Evolutionary conservation across 1,140 invertebrate genomes (phyloP), one percentile per base, ranked within the genome.

Genomic region (Teleopsis dalmanni): DNA sequence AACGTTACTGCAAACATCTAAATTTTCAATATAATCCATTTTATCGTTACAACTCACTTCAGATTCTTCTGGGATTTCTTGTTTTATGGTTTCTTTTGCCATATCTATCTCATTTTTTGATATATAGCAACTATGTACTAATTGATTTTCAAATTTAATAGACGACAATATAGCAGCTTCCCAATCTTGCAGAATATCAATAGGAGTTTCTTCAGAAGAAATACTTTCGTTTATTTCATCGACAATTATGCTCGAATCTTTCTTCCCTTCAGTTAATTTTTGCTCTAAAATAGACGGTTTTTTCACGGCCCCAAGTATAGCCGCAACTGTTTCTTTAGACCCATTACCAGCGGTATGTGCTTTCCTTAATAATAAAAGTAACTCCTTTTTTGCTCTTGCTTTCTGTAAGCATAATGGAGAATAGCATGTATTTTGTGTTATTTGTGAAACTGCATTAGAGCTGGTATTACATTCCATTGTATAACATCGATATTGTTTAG

Each of bases 341-440:
- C 64, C 67, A 37, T 70, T 70, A 13, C 67, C 67, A 6, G 65
- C 65, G 4, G 65, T 70, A 31, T 77, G 78, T 3, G 80, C 83
- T 66, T 80, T 82, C 47, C 81, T 77, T 33, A 88, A 58, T 14
- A 87, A 57, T 19, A 74, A 53, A 0, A 88, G 61, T 18, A 88
- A 65, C 55, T 88, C 82, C 52, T 79, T 78, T 41, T 85, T 78
- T 1, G 87, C 67, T 52, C 78, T 75, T 9, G 75, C 76, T 60
- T 83, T 83, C 61, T 83, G 80, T 22, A 86, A 70, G 67, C 86
- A 90, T 18, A 83, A 70, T 9, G 84, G 86, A 5, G 87, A 89
- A 62, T 88, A 90, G 57, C 87, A 90, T 35, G 77, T 81, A 3
- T 76, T 68, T 38, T 76, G 78, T 5, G 79, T 56, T 50, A 67